Percentiles rank a stretch among this genome's conserved stretches.
Conservation (phyloP, 2,888 invertebrate species). For the Harpalus rufipes region DNA sequence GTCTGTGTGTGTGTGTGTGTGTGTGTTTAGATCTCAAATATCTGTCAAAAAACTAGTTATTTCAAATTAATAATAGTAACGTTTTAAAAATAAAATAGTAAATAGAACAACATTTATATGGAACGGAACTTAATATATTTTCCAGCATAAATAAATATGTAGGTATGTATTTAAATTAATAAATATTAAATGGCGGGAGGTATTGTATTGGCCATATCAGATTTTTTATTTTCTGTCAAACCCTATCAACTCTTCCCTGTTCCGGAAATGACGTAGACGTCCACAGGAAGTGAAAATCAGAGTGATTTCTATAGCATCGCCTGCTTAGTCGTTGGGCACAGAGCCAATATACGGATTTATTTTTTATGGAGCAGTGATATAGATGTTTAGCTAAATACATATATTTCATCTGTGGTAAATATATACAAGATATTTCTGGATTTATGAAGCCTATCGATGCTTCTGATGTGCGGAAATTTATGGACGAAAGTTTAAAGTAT, state of each 20-base stretch:
- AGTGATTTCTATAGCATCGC: slow-evolving; percentile 43
- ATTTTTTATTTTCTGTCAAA: neutral
- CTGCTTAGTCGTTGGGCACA: slow-evolving; percentile 14
- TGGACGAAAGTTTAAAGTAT: neutral
- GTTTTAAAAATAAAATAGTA: no score
- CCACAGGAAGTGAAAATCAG: slow-evolving; percentile 1
- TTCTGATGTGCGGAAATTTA: neutral
- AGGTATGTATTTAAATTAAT: no score
- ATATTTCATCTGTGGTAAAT: slow-evolving; percentile 43
- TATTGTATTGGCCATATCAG: no score
- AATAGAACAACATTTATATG: no score
- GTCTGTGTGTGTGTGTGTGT: no score
- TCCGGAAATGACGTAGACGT: slow-evolving; percentile 33
- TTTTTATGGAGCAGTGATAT: slow-evolving; percentile 52
- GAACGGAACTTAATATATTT: no score
- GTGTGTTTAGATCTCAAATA: no score
- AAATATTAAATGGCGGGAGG: neutral
- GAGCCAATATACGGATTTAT: slow-evolving; percentile 42
- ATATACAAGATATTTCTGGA: slow-evolving; percentile 18
- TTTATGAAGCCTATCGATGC: slow-evolving; percentile 39
- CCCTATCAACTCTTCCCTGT: no score
- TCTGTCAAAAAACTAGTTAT: no score
- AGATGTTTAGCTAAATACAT: slow-evolving; percentile 43
- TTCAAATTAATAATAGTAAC: no score
- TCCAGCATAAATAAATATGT: no score